Base-by-base conservation (phyloP, 2,888 invertebrate genomes). In the Troides oblongomaculatus region DNA sequence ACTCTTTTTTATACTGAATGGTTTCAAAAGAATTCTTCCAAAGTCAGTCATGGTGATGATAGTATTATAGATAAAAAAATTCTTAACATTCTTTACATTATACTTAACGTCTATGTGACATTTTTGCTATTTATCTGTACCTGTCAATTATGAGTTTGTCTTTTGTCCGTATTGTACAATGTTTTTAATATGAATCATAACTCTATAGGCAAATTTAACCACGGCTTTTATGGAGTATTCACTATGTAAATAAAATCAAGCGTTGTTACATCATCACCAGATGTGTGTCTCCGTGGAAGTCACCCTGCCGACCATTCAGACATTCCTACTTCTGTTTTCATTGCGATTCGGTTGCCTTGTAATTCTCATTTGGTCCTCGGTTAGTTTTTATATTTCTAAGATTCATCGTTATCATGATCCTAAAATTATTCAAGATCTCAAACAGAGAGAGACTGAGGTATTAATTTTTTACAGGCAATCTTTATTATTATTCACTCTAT, bases 351-450 rank as follows among this genome's bases (percentile, higher is more conserved):
- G 87, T 0, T 76, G 77, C 43, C 14, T 76, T 0, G 6, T 79
- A 0, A 76, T 81, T 18, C 71, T 80, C 1, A 0, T 75, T 14
- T 87, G 85, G 85, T 84, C 81, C 14, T 7, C 77, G 72, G 87
- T 87, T 74, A 78, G 78, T 72, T 74, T 46, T 46, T 1, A 12
- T 46, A 12, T 46, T 12, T 12, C 46, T 14, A 14, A 46, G 1
- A 2, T 1, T 46, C 14, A 46, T 46, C 46, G 14, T 46, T 46
- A 46, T 46, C 46, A 12, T 2, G 14, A 14, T 14, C 46, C 1
- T 12, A 46, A 46, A 46, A 12, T 46, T 46, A 3, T 46, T 14
- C 46, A 10, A 43, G 12, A 8, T 10, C 8, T 43, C 43, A 10
- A 43, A 43, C 2, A 43, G 36, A 7, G 43, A 43, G 43, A 8